Base-by-base conservation (phyloP, 2,888 invertebrate genomes). In the Pheosia tremula region DNA sequence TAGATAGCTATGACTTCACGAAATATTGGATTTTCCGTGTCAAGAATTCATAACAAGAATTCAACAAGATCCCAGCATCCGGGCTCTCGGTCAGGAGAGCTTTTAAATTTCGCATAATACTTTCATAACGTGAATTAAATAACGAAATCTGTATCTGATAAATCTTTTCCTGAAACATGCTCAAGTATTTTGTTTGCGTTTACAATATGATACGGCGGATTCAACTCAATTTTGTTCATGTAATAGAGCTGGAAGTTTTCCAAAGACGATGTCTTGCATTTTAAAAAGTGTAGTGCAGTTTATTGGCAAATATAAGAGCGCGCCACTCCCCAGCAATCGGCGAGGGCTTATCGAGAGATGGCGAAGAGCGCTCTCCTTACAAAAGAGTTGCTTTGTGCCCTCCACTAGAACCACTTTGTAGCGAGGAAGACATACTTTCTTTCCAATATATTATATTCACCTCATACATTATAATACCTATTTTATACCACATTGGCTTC, bases 371-470 rank as follows among this genome's bases (percentile, higher is more conserved):
- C 90, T 85, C 88, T 85, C 84, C 84, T 85, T 75, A 83, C 79
- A 81, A 85, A 83, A 88, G 87, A 85, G 87, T 82, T 84, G 84
- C 91, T 91, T 93, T 92, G 90, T 89, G 81, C 81, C 79, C 78
- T 68, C 81, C 82, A 82, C 86, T 85, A 85, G 82, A 83, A 84
- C 83, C 86, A 87, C 90, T 91, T 86, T 72, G 72, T 71, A 74
- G 69, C 74, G 68, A 74, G 63, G 75, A 84, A 81, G 83, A 84
- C 79, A 78, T 73, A 78, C 75, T 80, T 80, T 74, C 81, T 83
- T 80, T 79, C 80, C 81, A 83, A 77, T 83, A 81, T 62, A 62
- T n/a, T 5, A 54, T 43, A 59, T 56, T 58, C 54, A 54, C 58
- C 57, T 63, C 24, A 24, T 24, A 24, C 24, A 24, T 5, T 13